Conservation (phyloP, 2,797 vertebrate genomes). For the Amphiprion clarkii region DNA sequence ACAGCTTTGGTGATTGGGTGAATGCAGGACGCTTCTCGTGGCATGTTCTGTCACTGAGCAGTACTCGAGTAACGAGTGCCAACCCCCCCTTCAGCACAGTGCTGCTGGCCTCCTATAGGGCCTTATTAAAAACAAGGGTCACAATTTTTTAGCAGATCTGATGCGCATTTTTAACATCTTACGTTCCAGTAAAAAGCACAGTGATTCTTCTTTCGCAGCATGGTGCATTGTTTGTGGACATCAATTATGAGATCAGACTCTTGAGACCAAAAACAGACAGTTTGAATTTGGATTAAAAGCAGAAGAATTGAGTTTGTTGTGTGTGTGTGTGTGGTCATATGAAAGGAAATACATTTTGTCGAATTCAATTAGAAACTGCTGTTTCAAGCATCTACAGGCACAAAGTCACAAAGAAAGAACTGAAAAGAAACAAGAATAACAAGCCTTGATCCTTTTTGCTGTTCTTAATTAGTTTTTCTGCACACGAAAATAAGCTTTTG, state of each 20-base stretch:
- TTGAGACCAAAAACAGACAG: conserved; percentile 6
- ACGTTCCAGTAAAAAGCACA: conserved; percentile 19
- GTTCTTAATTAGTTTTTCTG: conserved; percentile 71
- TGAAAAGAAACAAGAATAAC: conserved; percentile 51
- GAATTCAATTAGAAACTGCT: conserved; percentile 55
- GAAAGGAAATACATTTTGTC: conserved; percentile 38
- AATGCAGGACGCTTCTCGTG: conserved; percentile 53
- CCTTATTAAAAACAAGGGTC: conserved; percentile 47
- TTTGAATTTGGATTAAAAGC: conserved; percentile 20
- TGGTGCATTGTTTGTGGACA: conserved; percentile 14
- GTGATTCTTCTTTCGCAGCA: conserved; percentile 1
- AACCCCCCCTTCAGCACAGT: conserved; percentile 20
- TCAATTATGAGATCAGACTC: conserved; percentile 31
- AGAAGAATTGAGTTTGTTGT: neutral
- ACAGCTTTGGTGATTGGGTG: conserved; percentile 71
- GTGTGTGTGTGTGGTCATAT: conserved; percentile 27
- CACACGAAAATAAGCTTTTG: conserved; percentile 65
- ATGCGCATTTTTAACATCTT: conserved; percentile 35
- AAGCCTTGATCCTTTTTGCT: conserved; percentile 68
- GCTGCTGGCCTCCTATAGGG: conserved; percentile 9
- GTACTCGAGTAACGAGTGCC: conserved; percentile 32
- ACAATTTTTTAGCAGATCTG: conserved; percentile 18
- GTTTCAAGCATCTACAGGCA: conserved; percentile 53
- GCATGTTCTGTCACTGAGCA: conserved; percentile 62
- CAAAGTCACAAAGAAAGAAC: conserved; percentile 38